Conservation (phyloP, 2,888 invertebrate genomes). For the Brachynemurus nebulosus region DNA sequence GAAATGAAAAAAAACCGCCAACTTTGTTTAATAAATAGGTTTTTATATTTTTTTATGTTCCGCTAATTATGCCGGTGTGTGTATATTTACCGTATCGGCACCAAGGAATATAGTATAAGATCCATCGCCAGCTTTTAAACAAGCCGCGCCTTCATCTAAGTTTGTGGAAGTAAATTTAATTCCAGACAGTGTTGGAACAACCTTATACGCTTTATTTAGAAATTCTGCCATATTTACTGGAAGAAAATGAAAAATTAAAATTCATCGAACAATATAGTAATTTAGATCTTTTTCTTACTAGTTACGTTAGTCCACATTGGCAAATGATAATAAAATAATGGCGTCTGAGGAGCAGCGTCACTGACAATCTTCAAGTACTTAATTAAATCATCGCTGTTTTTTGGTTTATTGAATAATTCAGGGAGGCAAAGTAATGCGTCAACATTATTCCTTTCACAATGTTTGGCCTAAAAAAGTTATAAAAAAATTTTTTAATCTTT, state of each 20-base stretch:
- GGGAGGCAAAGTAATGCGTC: slow-evolving; percentile 60
- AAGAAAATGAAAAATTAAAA: slow-evolving; percentile 19
- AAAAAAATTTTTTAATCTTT: neutral
- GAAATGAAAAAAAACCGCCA: too few relatives aligned
- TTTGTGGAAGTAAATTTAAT: slow-evolving; percentile 70
- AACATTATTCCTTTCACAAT: slow-evolving; percentile 48
- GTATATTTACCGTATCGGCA: slow-evolving; percentile 54
- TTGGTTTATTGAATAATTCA: slow-evolving; percentile 63
- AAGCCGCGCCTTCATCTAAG: slow-evolving; percentile 50
- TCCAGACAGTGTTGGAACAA: slow-evolving; percentile 62
- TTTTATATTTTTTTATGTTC: too few relatives aligned
- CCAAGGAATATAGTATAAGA: slow-evolving; percentile 49
- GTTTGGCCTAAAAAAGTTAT: slow-evolving; percentile 39
- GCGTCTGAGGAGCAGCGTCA: slow-evolving; percentile 55
- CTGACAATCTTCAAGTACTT: slow-evolving; percentile 52
- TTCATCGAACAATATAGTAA: neutral
- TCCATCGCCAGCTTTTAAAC: slow-evolving; percentile 36
- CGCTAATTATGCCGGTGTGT: too few relatives aligned
- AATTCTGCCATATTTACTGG: slow-evolving; percentile 61
- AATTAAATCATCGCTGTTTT: slow-evolving; percentile 42
- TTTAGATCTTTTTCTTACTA: slow-evolving; percentile 36
- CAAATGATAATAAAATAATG: slow-evolving; percentile 73
- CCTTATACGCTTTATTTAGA: slow-evolving; percentile 41
- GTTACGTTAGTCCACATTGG: slow-evolving; percentile 57
- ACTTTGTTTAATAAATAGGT: too few relatives aligned